Conservation (phyloP, 2,888 invertebrate genomes). For the Hemistola chrysoprasaria region DNA sequence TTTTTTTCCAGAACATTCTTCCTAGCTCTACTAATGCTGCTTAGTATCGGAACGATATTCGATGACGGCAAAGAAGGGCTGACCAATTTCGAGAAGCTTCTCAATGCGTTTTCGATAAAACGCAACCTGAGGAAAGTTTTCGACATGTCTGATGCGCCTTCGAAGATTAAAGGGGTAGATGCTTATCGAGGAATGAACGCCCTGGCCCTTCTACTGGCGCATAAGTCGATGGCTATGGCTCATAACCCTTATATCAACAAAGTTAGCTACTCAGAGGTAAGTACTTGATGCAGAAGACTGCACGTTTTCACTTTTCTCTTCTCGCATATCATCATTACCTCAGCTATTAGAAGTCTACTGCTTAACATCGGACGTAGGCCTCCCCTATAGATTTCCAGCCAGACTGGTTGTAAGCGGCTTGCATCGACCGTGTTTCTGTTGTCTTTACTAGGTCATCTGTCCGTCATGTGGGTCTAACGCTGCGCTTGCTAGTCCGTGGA, state of each 20-base stretch:
- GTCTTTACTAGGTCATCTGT: no score
- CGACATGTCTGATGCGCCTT: constrained; percentile 59
- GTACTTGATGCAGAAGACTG: no score
- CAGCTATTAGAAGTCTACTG: no score
- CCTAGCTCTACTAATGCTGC: constrained; percentile 59
- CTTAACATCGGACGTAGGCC: no score
- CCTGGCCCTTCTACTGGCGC: constrained; percentile 76
- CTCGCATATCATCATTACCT: no score
- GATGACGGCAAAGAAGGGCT: constrained; percentile 68
- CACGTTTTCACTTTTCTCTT: no score
- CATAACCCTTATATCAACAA: constrained; percentile 83
- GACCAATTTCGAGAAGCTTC: constrained; percentile 73
- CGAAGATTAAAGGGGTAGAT: constrained; percentile 74
- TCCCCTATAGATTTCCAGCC: no score
- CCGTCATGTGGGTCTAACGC: no score
- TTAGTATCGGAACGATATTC: constrained; percentile 65
- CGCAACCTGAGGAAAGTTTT: constrained; percentile 71
- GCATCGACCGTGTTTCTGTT: no score
- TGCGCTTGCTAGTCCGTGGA: no score
- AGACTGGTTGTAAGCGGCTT: no score
- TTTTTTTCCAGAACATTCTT: constrained; percentile 67
- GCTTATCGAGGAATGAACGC: constrained; percentile 81
- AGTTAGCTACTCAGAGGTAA: constrained; percentile 77
- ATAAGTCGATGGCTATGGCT: constrained; percentile 83
- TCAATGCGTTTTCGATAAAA: constrained; percentile 76